Conservation (phyloP, 2,113 vertebrate genomes). For the Ochotona curzoniae region DNA sequence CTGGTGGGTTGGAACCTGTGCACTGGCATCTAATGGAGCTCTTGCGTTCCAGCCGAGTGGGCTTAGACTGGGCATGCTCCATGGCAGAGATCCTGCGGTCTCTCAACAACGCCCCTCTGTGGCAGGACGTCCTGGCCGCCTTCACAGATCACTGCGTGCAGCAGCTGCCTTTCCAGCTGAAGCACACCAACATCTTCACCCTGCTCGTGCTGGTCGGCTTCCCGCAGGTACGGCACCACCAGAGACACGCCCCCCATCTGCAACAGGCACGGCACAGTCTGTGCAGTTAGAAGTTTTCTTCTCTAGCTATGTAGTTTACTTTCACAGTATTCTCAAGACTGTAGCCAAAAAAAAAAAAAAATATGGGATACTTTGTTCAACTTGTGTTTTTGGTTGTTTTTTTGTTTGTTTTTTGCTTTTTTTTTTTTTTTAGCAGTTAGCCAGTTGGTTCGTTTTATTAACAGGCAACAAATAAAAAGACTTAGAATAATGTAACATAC, state of each 20-base stretch:
- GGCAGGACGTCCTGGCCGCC: constrained; percentile 91
- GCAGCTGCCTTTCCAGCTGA: constrained; percentile 94
- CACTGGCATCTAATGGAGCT: not conserved
- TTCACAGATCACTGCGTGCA: constrained; percentile 96
- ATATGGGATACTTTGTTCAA: not conserved
- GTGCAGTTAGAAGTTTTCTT: not conserved
- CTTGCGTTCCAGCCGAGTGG: constrained; percentile 90
- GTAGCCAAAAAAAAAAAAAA: too few species aligned
- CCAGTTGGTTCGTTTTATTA: constrained; percentile 23
- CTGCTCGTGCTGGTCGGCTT: constrained; percentile 96
- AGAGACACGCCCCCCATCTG: not conserved
- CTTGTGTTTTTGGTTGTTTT: not conserved
- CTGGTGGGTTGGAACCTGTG: not conserved
- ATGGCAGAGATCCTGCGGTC: constrained; percentile 95
- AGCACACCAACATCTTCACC: constrained; percentile 97
- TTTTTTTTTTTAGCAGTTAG: too few species aligned
- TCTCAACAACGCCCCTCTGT: constrained; percentile 91
- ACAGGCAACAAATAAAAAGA: not conserved
- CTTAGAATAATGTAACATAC: constrained; percentile 25
- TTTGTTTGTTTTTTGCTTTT: too few species aligned
- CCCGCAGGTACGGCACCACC: constrained; percentile 90
- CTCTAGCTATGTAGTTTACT: not conserved
- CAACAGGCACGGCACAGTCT: not conserved
- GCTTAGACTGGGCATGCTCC: constrained; percentile 97
- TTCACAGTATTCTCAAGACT: constrained; percentile 46